Evolutionary conservation across 2,113 vertebrate genomes (phyloP).

Genomic region (Nesogale talazaci): DNA sequence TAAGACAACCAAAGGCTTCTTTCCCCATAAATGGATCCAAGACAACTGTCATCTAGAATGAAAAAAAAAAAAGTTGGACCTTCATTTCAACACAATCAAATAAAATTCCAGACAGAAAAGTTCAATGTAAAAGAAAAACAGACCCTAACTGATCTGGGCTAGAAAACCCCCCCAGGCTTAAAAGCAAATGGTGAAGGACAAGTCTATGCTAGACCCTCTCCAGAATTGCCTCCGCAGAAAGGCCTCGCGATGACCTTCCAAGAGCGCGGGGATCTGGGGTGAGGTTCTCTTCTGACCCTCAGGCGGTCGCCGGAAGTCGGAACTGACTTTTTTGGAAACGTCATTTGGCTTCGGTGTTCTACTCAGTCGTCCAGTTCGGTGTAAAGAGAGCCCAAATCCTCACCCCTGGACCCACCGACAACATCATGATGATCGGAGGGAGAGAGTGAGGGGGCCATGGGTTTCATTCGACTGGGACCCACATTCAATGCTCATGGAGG

Average conservation of each 20-base stretch:
- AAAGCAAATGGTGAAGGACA: background rate
- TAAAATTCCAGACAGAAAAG: constrained; percentile 10
- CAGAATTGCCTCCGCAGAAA: background rate
- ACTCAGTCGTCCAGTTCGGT: too few relatives aligned
- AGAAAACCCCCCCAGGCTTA: background rate
- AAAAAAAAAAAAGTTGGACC: background rate
- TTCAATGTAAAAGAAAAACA: too few relatives aligned
- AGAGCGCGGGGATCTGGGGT: background rate
- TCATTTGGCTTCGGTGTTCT: too few relatives aligned
- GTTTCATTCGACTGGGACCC: too few relatives aligned
- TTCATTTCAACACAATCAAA: constrained; percentile 33
- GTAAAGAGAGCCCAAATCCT: too few relatives aligned
- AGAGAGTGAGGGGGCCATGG: too few relatives aligned
- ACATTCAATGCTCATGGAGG: too few relatives aligned
- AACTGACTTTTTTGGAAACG: too few relatives aligned
- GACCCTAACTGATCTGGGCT: background rate
- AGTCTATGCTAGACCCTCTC: background rate
- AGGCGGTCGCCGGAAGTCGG: too few relatives aligned
- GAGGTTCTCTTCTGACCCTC: too few relatives aligned
- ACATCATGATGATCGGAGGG: too few relatives aligned
- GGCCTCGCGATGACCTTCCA: background rate
- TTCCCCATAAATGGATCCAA: background rate
- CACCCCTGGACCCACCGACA: too few relatives aligned
- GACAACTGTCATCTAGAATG: background rate
- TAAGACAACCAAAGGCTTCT: background rate